Base-by-base conservation (phyloP, 2,113 vertebrate genomes). In the Mirounga angustirostris region DNA sequence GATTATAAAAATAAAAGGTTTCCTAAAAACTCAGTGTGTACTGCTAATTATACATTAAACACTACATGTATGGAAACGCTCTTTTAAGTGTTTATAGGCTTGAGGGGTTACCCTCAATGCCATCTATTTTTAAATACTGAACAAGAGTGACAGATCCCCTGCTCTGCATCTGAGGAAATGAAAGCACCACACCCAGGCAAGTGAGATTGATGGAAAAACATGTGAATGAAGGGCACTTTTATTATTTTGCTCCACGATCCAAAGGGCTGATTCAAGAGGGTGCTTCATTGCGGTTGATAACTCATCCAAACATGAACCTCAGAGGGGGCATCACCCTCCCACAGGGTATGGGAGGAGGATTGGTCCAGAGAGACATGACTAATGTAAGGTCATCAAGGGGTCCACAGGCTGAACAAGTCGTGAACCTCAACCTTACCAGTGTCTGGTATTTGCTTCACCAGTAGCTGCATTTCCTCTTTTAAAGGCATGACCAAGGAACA, bases 171-270 rank as follows among this genome's bases (percentile, higher is more conserved):
- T 43, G 50, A 97, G 96, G 97, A 96, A 97, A 84, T 91, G 76
- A 97, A 94, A 92, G n/a, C 50, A 97, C 95, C 97, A 98, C 97
- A 98, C 97, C 97, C 98, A 96, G 54, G 33, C 97, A 94, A 97
- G 86, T n/a, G 59, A 89, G 94, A 87, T 59, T 84, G 76, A 89
- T 98, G 97, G 80, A 82, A 96, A 98, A 98, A 98, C 84, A 97
- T 96, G 93, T 91, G 97, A 96, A 95, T 96, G 97, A 98, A 97
- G 96, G 82, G 82, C 56, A 65, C 92, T 88, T 86, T 96, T 97
- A 95, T 97, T 97, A 96, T 97, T 97, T 98, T 95, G 96, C 78
- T 92, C 80, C 88, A 89, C 2, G 0, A 88, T 81, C 92, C 87
- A 95, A 83, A 98, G 65, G 81, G 73, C 95, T 98, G 94, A 98